These are phyloP conservation scores for Hylaeus anthracinus DNA, from an alignment of 1,140 invertebrate genomes.

Conservation along the genomic window DNA sequence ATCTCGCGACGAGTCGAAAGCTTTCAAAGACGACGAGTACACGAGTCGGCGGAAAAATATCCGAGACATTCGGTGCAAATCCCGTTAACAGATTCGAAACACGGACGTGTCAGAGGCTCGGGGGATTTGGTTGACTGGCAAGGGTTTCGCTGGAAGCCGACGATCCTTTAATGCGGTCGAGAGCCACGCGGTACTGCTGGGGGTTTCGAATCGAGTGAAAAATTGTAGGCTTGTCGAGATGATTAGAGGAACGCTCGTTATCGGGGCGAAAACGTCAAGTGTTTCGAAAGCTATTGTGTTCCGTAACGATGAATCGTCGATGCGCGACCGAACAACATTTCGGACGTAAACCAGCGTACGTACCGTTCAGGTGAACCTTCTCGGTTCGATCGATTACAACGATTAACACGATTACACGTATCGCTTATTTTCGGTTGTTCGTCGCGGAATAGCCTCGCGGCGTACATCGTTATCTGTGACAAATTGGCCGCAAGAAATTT, in stretches of 20 bases:
- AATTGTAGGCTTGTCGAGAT: constrained; percentile 16
- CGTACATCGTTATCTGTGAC: too few species aligned
- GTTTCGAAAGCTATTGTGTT: background rate
- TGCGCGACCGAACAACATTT: too few species aligned
- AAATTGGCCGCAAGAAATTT: background rate
- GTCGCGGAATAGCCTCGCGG: too few species aligned
- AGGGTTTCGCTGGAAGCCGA: constrained; percentile 1
- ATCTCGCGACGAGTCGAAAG: too few species aligned
- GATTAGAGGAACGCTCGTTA: constrained; percentile 29
- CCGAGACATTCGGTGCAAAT: background rate
- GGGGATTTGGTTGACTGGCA: background rate
- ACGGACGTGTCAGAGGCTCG: background rate
- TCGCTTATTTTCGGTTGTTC: too few species aligned
- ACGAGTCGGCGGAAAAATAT: background rate
- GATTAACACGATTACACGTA: too few species aligned
- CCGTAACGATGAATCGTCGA: background rate
- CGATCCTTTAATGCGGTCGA: constrained; percentile 4
- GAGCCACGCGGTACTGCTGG: constrained; percentile 5
- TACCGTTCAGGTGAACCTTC: too few species aligned
- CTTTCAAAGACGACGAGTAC: too few species aligned
- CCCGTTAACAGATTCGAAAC: background rate
- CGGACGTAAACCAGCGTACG: too few species aligned
- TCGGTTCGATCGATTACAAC: too few species aligned
- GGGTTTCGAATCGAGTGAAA: constrained; percentile 17
- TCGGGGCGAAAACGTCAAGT: constrained; percentile 16